Base-by-base conservation (phyloP, 2,797 vertebrate genomes). In the Platyrinchus mystaceus region DNA sequence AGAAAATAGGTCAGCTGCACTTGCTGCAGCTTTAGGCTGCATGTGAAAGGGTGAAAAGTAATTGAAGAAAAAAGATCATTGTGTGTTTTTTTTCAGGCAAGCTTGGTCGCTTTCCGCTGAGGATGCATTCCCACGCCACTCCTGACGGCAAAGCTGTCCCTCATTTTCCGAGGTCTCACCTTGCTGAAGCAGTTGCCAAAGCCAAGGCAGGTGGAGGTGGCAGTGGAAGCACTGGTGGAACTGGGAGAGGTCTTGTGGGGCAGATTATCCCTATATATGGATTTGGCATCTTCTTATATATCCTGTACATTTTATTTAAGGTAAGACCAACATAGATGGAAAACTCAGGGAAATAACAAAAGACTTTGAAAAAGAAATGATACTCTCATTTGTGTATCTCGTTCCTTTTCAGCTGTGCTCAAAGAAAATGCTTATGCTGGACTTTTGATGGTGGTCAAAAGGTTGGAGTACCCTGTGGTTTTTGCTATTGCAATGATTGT, bases 231-330 rank as follows among this genome's bases (percentile, higher is more conserved):
- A 93, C 98, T 22, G 97, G 83, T 36, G 96, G 91, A 46, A 81
- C 76, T 56, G 98, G 98, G 75, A 98, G 98, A 97, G 98, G 98
- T 91, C 97, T 99, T 32, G 98, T 99, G 97, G 98, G 98, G 30
- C 99, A 99, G 95, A 98, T 99, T 71, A 99, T 99, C 77, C 99
- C 99, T 52, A 98, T 99, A 91, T 99, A 99, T 94, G 99, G 99
- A 86, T 99, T 99, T 97, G 99, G 99, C 60, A 99, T 99, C 89
- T 98, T 99, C 86, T 98, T 99, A 50, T 99, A 99, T 90, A 99
- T 99, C 91, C 81, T 99, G 21, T 99, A 99, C 93, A 99, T 99
- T 89, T 98, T 99, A 37, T 98, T 99, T 95, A 99, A 99, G 99
- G 99, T 99, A 98, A 98, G 97, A 93, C 8, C 27, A 44, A 47